Base-by-base conservation (phyloP, 2,888 invertebrate genomes). In the Tenthredo notha region DNA sequence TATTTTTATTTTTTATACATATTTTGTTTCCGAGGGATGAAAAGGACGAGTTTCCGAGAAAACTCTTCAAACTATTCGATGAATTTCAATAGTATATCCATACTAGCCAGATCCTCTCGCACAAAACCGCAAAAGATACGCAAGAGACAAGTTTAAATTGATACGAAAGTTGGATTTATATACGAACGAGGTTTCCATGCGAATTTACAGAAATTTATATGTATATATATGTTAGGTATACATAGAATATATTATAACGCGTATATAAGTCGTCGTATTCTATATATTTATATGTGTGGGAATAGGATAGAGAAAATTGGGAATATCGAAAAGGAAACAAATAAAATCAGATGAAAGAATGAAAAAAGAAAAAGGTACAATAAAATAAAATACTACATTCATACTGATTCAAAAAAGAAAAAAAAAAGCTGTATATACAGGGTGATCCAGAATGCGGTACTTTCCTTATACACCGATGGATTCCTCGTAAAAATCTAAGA, bases 21-120 rank as follows among this genome's bases (percentile, higher is more conserved):
- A 43, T 74, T 74, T 12, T 7, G 0, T n/a, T 40, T 72, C 15
- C 18, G 33, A 72, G 72, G 18, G 72, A 72, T 6, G n/a, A 21
- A 74, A 77, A 47, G 25, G 15, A 21, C 21, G 75, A 47, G 47
- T 78, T 15, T 54, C 7, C 7, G 1, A 3, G 47, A 21, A 77
- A 54, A 29, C 47, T 37, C 47, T 25, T 78, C 54, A 61, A 80
- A 80, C 61, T 54, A 80, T 80, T 80, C 21, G 61, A 80, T 21
- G 61, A 61, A 80, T 58, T 80, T 80, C 58, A 80, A 54, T 54
- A 80, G 61, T 40, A 80, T 80, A 37, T 7, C 37, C 7, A 37
- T 37, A n/a, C 74, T 54, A 50, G 61, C 33, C 29, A 12, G 4
- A 37, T 12, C 12, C 2, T 43, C 12, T 1, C 15, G 21, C n/a